Conservation (phyloP, 2,797 vertebrate genomes). For the Paguma larvata region DNA sequence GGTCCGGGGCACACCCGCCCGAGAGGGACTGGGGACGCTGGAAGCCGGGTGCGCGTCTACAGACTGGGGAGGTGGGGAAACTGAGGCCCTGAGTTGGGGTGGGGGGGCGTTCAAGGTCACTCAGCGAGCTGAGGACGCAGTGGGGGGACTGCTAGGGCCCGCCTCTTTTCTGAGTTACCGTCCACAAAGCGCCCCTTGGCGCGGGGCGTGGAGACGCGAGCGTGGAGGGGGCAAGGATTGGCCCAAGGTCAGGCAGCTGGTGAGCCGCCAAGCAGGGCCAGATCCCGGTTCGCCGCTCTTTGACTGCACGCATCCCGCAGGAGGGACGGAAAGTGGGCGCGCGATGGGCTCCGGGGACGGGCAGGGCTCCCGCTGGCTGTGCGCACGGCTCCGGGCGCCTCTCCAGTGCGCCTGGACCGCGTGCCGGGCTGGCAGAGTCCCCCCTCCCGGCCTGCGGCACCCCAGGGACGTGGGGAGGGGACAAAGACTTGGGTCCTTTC, state of each 20-base stretch:
- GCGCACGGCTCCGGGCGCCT: background rate
- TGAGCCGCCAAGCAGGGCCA: background rate
- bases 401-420: background rate
- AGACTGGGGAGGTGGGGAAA: background rate
- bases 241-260: slow-evolving; percentile 71
- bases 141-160: background rate
- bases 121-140: background rate
- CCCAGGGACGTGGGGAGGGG: background rate
- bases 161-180: background rate
- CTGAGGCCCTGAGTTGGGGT: background rate
- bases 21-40: slow-evolving; percentile 60
- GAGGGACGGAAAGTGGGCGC: background rate
- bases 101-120: slow-evolving; percentile 78
- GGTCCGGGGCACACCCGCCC: slow-evolving; percentile 56
- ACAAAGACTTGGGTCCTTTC: background rate
- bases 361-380: background rate
- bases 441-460: background rate
- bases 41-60: background rate
- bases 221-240: background rate
- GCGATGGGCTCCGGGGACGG: background rate
- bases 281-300: background rate
- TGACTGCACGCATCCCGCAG: background rate
- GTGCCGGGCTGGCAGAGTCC: background rate
- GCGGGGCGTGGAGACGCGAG: background rate
- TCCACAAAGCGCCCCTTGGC: background rate